Evolutionary conservation across 2,888 invertebrate species (phyloP).

Genomic region (Pseudococcus viburni): DNA sequence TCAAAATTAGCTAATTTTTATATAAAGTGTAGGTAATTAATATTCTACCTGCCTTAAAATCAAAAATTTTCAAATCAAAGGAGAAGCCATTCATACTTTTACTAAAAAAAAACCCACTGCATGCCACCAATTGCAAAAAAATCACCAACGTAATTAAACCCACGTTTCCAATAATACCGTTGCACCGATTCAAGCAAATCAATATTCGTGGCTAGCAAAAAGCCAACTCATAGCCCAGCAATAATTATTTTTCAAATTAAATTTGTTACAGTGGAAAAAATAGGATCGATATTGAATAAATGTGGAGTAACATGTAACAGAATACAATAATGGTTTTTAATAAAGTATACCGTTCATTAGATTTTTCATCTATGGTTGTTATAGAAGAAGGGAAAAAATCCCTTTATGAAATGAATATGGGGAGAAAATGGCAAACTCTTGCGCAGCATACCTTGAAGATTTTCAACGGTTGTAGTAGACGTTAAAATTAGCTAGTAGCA

Average conservation of each 20-base stretch:
- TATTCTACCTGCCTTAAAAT: too few relatives aligned
- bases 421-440: slow-evolving; percentile 33
- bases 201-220: too few relatives aligned
- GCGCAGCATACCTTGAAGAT: slow-evolving; percentile 43
- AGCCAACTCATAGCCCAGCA: neutral
- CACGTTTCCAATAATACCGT: too few relatives aligned
- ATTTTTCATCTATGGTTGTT: neutral
- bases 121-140: too few relatives aligned
- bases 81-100: too few relatives aligned
- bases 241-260: neutral
- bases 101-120: too few relatives aligned
- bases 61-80: too few relatives aligned
- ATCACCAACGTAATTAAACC: too few relatives aligned
- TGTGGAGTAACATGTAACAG: neutral
- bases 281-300: neutral
- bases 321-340: slow-evolving; percentile 32
- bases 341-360: slow-evolving; percentile 21
- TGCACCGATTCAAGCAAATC: too few relatives aligned
- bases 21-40: too few relatives aligned
- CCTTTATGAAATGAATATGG: slow-evolving; percentile 5
- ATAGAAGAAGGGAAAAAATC: neutral
- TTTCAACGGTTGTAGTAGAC: slow-evolving; percentile 23
- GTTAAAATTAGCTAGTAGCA: slow-evolving; percentile 37
- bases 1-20: too few relatives aligned
- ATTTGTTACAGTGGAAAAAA: neutral